Evolutionary conservation across 2,888 invertebrate genomes (phyloP).

Genomic region (Monochamus alternatus): DNA sequence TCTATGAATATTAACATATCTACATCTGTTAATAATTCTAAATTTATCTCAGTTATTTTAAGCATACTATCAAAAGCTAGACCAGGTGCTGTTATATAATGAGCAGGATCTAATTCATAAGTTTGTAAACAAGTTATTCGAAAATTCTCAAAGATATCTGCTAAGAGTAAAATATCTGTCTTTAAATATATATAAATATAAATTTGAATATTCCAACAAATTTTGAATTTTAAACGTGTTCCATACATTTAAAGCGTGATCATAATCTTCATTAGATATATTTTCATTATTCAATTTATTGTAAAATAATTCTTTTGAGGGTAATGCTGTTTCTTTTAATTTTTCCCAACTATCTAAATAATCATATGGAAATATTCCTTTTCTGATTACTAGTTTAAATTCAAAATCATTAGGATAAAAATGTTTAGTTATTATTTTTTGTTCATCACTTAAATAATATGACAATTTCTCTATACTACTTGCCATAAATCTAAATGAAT

Average conservation of each 20-base stretch:
- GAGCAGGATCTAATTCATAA: background rate
- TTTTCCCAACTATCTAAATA: no score
- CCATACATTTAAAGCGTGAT: no score
- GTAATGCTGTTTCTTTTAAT: background rate
- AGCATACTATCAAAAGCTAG: background rate
- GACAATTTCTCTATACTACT: no score
- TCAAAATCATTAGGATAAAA: no score
- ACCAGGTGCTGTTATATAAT: background rate
- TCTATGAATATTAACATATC: background rate
- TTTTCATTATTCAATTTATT: background rate
- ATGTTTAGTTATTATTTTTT: no score
- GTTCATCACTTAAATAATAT: no score
- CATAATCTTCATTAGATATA: background rate
- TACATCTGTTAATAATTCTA: background rate
- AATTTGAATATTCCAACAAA: background rate
- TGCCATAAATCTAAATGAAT: no score
- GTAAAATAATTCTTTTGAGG: background rate
- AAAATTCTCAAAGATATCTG: background rate
- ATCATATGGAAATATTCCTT: no score
- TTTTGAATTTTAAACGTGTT: no score
- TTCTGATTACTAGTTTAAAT: no score
- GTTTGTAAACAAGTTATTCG: background rate
- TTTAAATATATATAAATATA: no score
- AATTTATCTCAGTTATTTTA: background rate
- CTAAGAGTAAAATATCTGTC: background rate